Evolutionary conservation across 2,113 vertebrate species (phyloP), one percentile per base, ranked within the genome.

Genomic region (Embiotoca jacksoni): DNA sequence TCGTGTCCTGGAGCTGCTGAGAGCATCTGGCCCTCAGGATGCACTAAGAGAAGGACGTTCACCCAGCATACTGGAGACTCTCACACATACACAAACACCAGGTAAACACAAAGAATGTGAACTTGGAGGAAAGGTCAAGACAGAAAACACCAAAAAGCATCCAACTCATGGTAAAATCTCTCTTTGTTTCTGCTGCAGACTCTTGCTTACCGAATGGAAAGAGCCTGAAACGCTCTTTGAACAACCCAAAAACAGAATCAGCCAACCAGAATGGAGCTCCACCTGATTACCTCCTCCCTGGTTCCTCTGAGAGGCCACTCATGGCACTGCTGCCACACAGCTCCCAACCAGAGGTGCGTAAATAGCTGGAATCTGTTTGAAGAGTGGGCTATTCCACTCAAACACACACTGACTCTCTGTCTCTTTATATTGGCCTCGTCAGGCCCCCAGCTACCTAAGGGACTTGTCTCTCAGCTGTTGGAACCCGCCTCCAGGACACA

Each of bases 401-500:
- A 65, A 58, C 16, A 14, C 33, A 23, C 49, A 32, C 13, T 62
- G 16, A 82, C 41, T 3, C 61, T 33, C 1, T 64, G 1, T 49
- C 7, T 44, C 64, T 67, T 76, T 68, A 30, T 73, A 2, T 57
- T 39, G 68, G 61, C 70, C 10, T 53, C 32, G 44, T 53, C 64
- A 96, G 95, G 57, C 81, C 44, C 83, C 91, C 46, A 91, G 81
- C 78, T 95, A 87, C 82, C 65, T 96, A 57, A 83, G 80, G 41
- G 94, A 95, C 74, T 36, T 96, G 84, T 94, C 92, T 75, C 92
- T 95, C 55, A 96, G 95, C 73, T 94, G 90, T 30, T 96, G 96
- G 96, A 95, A 95, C 78, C 95, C 95, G 2, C 94, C 95, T 49
- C 96, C 96, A 57, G 95, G 96, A 49, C 92, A 94, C 78, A 93